Base-by-base conservation (phyloP, 2,888 invertebrate genomes). In the Tuberolachnus salignus region DNA sequence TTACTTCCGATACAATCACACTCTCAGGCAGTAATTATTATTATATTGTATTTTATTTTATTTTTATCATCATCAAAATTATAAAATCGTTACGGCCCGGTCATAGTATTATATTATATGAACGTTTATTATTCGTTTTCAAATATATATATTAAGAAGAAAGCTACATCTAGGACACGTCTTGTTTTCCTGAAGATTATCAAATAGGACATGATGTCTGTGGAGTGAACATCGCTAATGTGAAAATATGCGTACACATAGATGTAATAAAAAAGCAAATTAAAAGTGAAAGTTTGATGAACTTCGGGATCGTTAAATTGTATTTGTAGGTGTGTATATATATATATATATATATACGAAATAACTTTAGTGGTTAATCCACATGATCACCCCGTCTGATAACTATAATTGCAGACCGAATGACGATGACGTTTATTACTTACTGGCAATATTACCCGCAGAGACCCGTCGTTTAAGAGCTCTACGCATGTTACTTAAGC, bases 211-310 rank as follows among this genome's bases (percentile, higher is more conserved):
- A 63, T 63, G 21, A 51, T 34, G 34, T 34, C 34, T 34, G 34
- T 19, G 51, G 72, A 72, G 49, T 72, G 72, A 72, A 10, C 72
- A 72, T 61, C 49, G 34, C 61, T 61, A 61, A 72, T 72, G 61
- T 61, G 34, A 72, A 72, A 51, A 61, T 72, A 16, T 61, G 6
- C 23, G 21, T 21, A 34, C 8, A 21, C n/a, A 46, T 16, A 59
- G 57, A 6, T 46, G 10, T 46, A 46, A 13, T 46, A 64, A 42
- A 70, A 44, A 49, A 21, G 19, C 51, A 51, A 73, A 16, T 16
- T 19, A 26, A 72, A 72, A 72, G 72, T 73, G 72, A 73, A 73
- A 73, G 72, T 73, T 72, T 16, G 11, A 3, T 42, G 8, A 61
- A 61, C 14, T 42, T 51, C 61, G 61, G 61, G 61, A 73, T 73